Percentiles rank a stretch among this genome's conserved stretches.
Conservation (phyloP, 2,888 invertebrate species). For the Copidosoma aretas region DNA sequence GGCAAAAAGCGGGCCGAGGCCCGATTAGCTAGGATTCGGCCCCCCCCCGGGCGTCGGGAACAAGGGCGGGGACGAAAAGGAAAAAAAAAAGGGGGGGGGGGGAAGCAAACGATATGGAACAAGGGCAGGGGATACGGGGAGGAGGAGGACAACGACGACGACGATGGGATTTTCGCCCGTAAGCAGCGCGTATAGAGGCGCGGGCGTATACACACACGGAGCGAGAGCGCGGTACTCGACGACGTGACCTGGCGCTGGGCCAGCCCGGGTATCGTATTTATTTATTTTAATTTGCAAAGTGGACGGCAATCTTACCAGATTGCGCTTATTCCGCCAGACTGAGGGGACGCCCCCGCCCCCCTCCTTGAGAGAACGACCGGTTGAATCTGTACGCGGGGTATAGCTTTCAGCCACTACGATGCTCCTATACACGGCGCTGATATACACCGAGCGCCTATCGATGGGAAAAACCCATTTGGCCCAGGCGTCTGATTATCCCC, state of each 20-base stretch:
- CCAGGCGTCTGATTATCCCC: too few species aligned
- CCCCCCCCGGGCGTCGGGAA: too few species aligned
- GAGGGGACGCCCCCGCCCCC: neutral
- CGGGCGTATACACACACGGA: neutral
- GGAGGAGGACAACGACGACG: too few species aligned
- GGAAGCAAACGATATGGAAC: too few species aligned
- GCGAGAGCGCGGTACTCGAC: neutral
- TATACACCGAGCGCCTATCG: neutral
- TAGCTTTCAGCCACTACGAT: neutral
- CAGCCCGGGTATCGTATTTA: conserved; percentile 48
- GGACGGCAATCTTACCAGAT: conserved; percentile 47
- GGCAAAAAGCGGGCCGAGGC: too few species aligned
- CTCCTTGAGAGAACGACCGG: neutral
- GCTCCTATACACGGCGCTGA: neutral
- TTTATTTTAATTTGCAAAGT: conserved; percentile 54
- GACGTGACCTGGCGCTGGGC: conserved; percentile 43
- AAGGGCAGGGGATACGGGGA: too few species aligned
- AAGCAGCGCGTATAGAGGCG: neutral
- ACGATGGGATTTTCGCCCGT: too few species aligned
- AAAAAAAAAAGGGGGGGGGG: too few species aligned
- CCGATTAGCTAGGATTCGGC: too few species aligned
- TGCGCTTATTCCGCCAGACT: conserved; percentile 42
- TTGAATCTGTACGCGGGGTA: neutral
- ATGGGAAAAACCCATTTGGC: neutral
- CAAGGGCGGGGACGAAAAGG: too few species aligned